Percentiles rank a stretch among this genome's conserved stretches.
Conservation (phyloP, 2,797 vertebrate species). For the Falco rusticolus region DNA sequence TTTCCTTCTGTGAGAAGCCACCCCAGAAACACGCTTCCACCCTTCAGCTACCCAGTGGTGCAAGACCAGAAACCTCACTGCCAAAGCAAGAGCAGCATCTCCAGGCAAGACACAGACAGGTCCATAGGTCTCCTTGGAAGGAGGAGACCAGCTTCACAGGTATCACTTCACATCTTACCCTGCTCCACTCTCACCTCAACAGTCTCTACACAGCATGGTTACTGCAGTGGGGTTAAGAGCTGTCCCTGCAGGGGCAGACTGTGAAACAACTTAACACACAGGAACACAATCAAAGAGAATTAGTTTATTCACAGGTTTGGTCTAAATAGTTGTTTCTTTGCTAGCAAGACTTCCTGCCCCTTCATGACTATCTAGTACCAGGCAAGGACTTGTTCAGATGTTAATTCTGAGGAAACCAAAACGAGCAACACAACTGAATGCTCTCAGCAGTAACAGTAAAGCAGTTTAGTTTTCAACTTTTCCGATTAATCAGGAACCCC, state of each 20-base stretch:
- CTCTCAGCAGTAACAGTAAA: background rate
- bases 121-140: rapidly evolving
- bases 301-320: background rate
- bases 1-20: background rate
- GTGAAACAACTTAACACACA: background rate
- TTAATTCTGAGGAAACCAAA: background rate
- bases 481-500: background rate
- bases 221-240: background rate
- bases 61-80: background rate
- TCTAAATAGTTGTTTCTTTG: background rate
- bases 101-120: rapidly evolving
- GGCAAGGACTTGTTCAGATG: background rate
- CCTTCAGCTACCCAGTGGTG: background rate
- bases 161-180: background rate
- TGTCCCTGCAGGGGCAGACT: rapidly evolving
- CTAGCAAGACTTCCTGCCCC: background rate
- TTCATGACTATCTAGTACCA: background rate
- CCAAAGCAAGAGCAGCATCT: rapidly evolving
- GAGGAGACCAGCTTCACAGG: background rate
- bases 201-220: background rate
- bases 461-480: background rate
- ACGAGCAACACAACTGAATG: rapidly evolving
- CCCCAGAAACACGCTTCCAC: background rate
- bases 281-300: background rate
- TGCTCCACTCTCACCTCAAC: background rate